A percentile compares a stretch with the other conserved stretches of the same genome.
phyloP scores from a whole-genome alignment of 2,888 invertebrate species.

The Drosophila austrosaltans region DNA sequence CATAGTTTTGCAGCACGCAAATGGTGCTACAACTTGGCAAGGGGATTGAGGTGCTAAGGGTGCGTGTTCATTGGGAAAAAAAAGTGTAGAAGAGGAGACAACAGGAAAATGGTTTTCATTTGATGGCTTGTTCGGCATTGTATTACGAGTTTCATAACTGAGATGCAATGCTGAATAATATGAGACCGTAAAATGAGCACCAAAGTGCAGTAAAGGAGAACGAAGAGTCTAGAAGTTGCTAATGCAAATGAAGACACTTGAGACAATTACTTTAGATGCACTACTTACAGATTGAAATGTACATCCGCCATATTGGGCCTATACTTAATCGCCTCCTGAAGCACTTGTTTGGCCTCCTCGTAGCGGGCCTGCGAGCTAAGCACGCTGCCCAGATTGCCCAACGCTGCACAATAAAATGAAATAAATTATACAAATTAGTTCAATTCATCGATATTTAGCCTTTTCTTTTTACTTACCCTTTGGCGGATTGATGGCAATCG shows the following conservation, averaged over 20 bases:
- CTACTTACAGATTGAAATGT: constrained; percentile 98
- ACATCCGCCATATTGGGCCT: constrained; percentile 99
- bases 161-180: constrained; percentile 56
- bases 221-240: constrained; percentile 58
- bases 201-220: constrained; percentile 58
- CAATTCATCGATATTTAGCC: not conserved
- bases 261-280: not conserved
- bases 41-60: not conserved
- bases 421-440: constrained; percentile 1
- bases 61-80: constrained; percentile 33
- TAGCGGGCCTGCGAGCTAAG: constrained; percentile 94
- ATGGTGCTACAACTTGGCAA: constrained; percentile 24
- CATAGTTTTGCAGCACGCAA: constrained; percentile 63
- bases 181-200: constrained; percentile 43
- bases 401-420: constrained; percentile 86
- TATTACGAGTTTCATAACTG: constrained; percentile 50
- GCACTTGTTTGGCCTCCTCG: constrained; percentile 95
- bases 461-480: constrained; percentile 88
- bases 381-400: constrained; percentile 98
- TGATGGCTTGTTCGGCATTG: constrained; percentile 75
- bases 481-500: constrained; percentile 96
- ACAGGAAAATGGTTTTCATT: constrained; percentile 74
- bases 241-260: too few species aligned
- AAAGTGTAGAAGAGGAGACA: constrained; percentile 16
- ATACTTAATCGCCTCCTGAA: constrained; percentile 94